Conservation (phyloP, 2,888 invertebrate genomes). For the Drosophila ustulata region DNA sequence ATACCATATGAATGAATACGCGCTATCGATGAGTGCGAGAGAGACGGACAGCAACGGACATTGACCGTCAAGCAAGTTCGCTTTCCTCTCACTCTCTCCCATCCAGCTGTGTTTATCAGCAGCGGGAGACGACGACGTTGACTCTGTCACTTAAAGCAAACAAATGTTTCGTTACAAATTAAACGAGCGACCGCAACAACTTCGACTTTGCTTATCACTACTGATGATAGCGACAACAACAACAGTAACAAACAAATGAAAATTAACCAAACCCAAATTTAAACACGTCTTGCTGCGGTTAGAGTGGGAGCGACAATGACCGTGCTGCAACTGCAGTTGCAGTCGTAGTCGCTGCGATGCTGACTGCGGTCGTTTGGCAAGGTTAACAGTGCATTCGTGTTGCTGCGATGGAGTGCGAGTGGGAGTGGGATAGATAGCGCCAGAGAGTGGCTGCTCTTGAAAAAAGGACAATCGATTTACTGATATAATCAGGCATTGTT, state of each 20-base stretch:
- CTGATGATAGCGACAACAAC: constrained; percentile 47
- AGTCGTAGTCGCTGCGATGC: constrained; percentile 61
- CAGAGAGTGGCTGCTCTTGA: constrained; percentile 23
- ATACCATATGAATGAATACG: not conserved
- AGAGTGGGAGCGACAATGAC: constrained; percentile 12
- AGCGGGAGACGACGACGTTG: constrained; percentile 19
- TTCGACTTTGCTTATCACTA: constrained; percentile 65
- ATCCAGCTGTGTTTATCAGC: constrained; percentile 44
- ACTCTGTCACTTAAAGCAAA: constrained; percentile 68
- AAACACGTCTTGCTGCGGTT: constrained; percentile 73
- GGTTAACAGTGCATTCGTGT: constrained; percentile 52
- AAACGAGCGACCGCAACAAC: constrained; percentile 65
- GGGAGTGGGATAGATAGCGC: not conserved
- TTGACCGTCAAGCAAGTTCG: constrained; percentile 34
- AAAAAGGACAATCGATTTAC: not conserved
- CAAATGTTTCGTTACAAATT: constrained; percentile 77
- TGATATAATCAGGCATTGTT: too few species aligned
- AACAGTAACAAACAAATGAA: constrained; percentile 66
- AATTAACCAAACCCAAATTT: constrained; percentile 78
- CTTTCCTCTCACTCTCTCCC: not conserved
- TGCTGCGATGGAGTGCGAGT: not conserved
- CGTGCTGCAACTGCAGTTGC: constrained; percentile 50
- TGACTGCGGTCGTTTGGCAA: constrained; percentile 62
- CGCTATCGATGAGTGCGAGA: constrained; percentile 28
- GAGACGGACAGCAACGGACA: constrained; percentile 24